A percentile compares a stretch with the other conserved stretches of the same genome.
phyloP scores from a whole-genome alignment of 2,113 vertebrate species.

The Natator depressus region DNA sequence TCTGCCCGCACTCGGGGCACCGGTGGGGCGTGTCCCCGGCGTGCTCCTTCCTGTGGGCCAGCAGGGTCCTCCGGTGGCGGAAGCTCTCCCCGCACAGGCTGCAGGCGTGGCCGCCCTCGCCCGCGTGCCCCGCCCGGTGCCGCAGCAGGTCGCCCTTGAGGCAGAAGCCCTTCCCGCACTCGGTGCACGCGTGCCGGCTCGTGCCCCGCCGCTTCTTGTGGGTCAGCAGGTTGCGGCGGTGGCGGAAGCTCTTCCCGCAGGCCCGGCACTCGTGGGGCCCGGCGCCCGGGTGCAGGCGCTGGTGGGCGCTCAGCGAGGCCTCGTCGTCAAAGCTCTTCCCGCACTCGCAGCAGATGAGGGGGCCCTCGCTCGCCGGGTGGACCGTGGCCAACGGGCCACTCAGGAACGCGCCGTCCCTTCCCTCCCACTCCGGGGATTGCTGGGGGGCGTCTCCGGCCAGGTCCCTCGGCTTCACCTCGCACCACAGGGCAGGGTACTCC shows the following conservation, averaged over 20 bases:
- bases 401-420: neutral
- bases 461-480: neutral
- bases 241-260: slow-evolving; percentile 78
- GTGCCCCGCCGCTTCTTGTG: slow-evolving; percentile 73
- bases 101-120: slow-evolving; percentile 62
- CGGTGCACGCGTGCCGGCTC: slow-evolving; percentile 46
- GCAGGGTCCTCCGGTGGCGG: neutral
- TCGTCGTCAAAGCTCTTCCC: neutral
- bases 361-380: fast-evolving
- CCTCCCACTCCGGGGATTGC: fast-evolving
- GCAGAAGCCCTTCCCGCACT: slow-evolving; percentile 71
- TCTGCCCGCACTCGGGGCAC: neutral
- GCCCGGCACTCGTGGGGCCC: slow-evolving; percentile 81
- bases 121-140: slow-evolving; percentile 88
- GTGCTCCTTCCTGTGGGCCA: neutral
- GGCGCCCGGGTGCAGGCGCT: neutral
- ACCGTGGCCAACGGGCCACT: neutral
- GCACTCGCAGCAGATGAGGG: neutral
- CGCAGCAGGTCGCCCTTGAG: slow-evolving; percentile 84
- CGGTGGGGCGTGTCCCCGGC: fast-evolving
- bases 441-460: fast-evolving
- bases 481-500: fast-evolving
- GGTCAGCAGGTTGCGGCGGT: slow-evolving; percentile 69
- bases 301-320: neutral
- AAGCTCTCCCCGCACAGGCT: neutral